Base-by-base conservation (phyloP, 2,888 invertebrate genomes). In the Melanophora roralis region DNA sequence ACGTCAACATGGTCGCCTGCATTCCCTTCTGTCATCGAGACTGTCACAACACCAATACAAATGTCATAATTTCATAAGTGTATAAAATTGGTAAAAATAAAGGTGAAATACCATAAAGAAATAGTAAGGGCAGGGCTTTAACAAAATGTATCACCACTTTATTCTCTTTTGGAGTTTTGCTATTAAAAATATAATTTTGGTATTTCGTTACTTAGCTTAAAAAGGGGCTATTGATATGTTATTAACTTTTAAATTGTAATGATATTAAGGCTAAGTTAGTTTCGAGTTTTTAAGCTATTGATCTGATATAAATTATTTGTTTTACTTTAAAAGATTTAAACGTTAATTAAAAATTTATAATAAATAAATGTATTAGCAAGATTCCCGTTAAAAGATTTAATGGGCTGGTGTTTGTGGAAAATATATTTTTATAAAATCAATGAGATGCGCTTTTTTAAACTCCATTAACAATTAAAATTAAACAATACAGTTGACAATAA, bases 61-160 rank as follows among this genome's bases (percentile, higher is more conserved):
- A 27, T 59, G 59, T 60, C 59, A 67, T 51, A 11, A 55, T 68
- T 62, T 62, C 16, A 69, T 23, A 59, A 59, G 38, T 62, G 51
- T 57, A 45, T 32, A 11, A 55, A 55, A 67, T 47, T 40, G 12
- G 8, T n/a, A 47, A 57, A 32, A 47, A 69, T 55, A 14, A 62
- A 23, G 38, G 8, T 53, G 1, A 16, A 16, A 62, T 53, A 55
- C 40, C n/a, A n/a, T n/a, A 27, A 68, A 62, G 14, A 49, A 64
- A 51, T 49, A 49, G 62, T 59, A 34, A n/a, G n/a, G n/a, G n/a
- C n/a, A n/a, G n/a, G 57, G 49, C 19, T 57, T 4, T 45, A 53
- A 3, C 9, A 53, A 51, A n/a, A 53, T 67, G 59, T 68, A 60
- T 19, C 23, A 59, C 4, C 2, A 1, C 57, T 43, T 60, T 60